A percentile compares a stretch with the other conserved stretches of the same genome.
Conservation (phyloP, 2,888 invertebrate species). For the Idaea straminata region DNA sequence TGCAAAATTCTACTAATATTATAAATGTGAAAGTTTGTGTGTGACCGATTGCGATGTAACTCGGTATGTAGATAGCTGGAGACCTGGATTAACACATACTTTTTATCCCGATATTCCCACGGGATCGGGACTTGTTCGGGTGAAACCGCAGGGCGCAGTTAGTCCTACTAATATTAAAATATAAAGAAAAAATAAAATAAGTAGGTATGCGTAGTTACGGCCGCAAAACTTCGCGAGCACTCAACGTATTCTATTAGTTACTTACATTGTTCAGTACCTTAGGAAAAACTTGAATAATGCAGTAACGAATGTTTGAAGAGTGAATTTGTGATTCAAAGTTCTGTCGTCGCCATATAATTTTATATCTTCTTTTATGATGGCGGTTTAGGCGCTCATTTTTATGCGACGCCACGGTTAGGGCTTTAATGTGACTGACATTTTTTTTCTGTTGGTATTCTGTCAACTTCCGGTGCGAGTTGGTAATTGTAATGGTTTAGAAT, state of each 20-base stretch:
- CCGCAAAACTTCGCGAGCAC: conserved; percentile 27
- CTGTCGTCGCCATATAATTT: conserved; percentile 30
- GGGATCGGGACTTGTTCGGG: too few species aligned
- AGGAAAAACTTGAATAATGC: conserved; percentile 45
- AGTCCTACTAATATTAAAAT: too few species aligned
- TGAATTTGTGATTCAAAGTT: conserved; percentile 36
- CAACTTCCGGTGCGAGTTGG: neutral
- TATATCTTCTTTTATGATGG: conserved; percentile 29
- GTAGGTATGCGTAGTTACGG: conserved; percentile 24
- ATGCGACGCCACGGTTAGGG: conserved; percentile 24
- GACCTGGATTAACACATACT: too few species aligned
- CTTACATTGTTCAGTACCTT: conserved; percentile 32
- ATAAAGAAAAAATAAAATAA: too few species aligned
- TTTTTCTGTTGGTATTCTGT: conserved; percentile 19
- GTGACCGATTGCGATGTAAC: too few species aligned
- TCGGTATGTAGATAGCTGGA: too few species aligned
- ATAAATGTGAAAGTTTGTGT: too few species aligned
- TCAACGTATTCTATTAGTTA: conserved; percentile 39
- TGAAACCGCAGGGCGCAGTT: too few species aligned
- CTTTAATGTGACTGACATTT: conserved; percentile 21
- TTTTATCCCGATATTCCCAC: too few species aligned
- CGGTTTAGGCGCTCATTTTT: conserved; percentile 27
- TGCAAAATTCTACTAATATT: too few species aligned
- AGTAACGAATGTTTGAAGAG: conserved; percentile 42
- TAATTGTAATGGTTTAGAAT: neutral